phyloP scores from a whole-genome alignment of 30 jellyfish, hydroid and myxozoan species.

The Hydractinia echinata region DNA sequence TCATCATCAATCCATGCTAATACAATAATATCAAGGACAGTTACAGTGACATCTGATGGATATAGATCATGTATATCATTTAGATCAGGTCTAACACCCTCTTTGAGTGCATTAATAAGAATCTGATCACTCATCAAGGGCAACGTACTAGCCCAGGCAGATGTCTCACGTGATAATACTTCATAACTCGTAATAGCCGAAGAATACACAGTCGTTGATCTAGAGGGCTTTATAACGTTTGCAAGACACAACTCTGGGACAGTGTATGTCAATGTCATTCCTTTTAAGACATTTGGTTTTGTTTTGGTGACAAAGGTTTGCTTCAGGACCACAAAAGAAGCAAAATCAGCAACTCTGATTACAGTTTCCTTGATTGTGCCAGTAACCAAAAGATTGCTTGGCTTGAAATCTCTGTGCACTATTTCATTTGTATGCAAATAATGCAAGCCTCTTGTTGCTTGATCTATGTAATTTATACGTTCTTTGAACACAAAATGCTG shows the following conservation, averaged over 20 bases:
- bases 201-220: not conserved
- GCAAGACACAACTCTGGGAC: not conserved
- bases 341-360: conserved; percentile 2
- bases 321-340: not conserved
- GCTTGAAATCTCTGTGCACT: conserved; percentile 18
- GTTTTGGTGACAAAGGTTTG: not conserved
- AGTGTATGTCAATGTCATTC: conserved; percentile 18
- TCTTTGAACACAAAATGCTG: not conserved
- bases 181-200: conserved; percentile 10
- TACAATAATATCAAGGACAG: no score
- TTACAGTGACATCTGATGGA: not conserved
- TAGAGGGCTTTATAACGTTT: not conserved
- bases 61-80: not conserved
- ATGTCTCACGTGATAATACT: not conserved
- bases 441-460: conserved; percentile 4
- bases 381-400: conserved; percentile 4
- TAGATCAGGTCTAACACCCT: not conserved
- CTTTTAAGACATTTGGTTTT: not conserved
- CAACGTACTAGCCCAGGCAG: not conserved
- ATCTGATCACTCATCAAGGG: not conserved
- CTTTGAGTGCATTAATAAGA: not conserved
- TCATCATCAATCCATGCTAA: no score
- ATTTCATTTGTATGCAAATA: not conserved
- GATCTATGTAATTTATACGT: conserved; percentile 1
- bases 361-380: not conserved